phyloP scores from a whole-genome alignment of 1,140 invertebrate genomes.

The Caenorhabditis elegans region DNA sequence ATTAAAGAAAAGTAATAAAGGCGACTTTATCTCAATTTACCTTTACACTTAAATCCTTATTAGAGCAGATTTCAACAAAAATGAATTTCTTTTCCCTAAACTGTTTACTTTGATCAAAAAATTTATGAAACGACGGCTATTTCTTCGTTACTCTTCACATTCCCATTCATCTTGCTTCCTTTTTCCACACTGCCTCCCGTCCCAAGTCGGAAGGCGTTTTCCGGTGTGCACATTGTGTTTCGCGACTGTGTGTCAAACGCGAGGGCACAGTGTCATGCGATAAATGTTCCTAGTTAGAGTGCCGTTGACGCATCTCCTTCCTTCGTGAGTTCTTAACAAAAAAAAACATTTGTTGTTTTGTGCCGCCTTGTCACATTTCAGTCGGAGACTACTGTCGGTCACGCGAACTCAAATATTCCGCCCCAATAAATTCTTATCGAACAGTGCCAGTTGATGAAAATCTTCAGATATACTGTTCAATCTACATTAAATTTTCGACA shows the following conservation, averaged over 20 bases:
- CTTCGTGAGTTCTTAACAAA: background rate
- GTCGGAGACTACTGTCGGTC: conserved; percentile 12
- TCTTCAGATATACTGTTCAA: too few relatives aligned
- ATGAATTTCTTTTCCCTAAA: too few relatives aligned
- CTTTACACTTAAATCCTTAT: too few relatives aligned
- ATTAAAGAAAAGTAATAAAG: too few relatives aligned
- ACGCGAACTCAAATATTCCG: conserved; percentile 24
- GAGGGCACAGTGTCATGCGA: conserved; percentile 3
- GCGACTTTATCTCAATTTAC: too few relatives aligned
- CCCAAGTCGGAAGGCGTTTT: background rate
- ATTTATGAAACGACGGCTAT: conserved; percentile 17
- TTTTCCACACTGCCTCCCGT: background rate
- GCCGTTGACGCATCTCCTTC: background rate
- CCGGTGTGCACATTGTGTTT: conserved; percentile 27
- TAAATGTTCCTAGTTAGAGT: conserved; percentile 31
- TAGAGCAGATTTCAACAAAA: too few relatives aligned
- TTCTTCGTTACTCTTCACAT: background rate
- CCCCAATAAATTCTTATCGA: too few relatives aligned
- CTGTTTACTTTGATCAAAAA: too few relatives aligned
- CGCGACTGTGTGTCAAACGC: conserved; percentile 21
- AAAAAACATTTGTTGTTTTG: conserved; percentile 26
- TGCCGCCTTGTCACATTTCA: background rate
- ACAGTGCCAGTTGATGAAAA: too few relatives aligned
- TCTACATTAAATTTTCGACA: too few relatives aligned
- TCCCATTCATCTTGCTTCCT: conserved; percentile 13